Evolutionary conservation across 2,113 vertebrate species (phyloP), one percentile per base, ranked within the genome.

Genomic region (Cavia aperea): DNA sequence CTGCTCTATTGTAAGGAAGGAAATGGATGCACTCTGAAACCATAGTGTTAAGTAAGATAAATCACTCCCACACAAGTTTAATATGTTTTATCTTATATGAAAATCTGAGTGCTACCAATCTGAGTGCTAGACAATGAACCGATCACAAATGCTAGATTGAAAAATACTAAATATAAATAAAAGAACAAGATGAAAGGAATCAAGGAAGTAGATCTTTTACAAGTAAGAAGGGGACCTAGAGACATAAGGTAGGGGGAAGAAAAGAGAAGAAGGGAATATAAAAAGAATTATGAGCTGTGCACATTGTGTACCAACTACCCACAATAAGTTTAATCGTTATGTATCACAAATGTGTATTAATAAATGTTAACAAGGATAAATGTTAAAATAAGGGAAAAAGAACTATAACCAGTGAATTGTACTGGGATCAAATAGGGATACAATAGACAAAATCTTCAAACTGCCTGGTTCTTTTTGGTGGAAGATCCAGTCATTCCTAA

Each of bases 401-500:
- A 72, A 24, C 5, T 77, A 29, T 9, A 94, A 86, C 4, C 29
- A 83, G 43, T 36, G 43, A 88, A 86, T 36, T 91, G 29, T 86
- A 78, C 73, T 79, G 15, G 33, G 31, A 56, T 86, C 43, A 91
- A 94, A 68, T 16, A 5, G 72, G 11, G 49, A 89, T 39, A 14
- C 15, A 85, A 29, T 4, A 29, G 23, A 58, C 21, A 81, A 86
- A 81, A 54, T 4, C 2, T 31, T 86, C 15, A n/a, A 78, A 73
- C 23, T 89, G 75, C 24, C 13, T 62, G 84, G 68, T 46, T 23
- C 36, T 86, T 95, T 95, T 82, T 58, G 62, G 73, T 2, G 39
- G 92, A 95, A 94, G 16, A 89, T 26, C n/a, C 89, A 91, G 79
- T 51, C 70, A 94, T 93, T 62, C 26, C 79, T n/a, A 73, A 90